phyloP scores from a whole-genome alignment of 1,140 invertebrate genomes.

The Belonocnema kinseyi region DNA sequence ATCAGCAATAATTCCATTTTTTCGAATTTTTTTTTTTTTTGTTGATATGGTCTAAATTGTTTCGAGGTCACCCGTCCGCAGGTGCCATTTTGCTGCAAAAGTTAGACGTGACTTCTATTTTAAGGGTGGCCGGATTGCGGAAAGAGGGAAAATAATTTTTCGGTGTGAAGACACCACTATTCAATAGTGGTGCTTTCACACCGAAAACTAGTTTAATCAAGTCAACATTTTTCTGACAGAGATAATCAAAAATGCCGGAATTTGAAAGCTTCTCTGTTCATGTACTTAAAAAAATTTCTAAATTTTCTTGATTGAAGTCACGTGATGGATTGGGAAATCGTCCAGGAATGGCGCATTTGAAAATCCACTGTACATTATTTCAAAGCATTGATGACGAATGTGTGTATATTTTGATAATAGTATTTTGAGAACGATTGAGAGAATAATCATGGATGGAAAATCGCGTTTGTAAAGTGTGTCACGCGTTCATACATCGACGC shows the following conservation, averaged over 20 bases:
- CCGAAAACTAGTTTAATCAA: too few relatives aligned
- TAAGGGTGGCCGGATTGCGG: neutral
- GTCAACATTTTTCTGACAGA: too few relatives aligned
- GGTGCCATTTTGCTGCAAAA: constrained; percentile 22
- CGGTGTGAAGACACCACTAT: too few relatives aligned
- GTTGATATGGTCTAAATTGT: neutral
- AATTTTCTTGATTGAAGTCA: neutral
- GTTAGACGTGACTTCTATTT: neutral
- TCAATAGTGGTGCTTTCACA: too few relatives aligned
- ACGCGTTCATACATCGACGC: neutral
- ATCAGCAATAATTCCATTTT: neutral
- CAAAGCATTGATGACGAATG: constrained; percentile 46
- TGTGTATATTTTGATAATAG: constrained; percentile 69
- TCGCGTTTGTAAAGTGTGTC: constrained; percentile 4
- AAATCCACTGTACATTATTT: constrained; percentile 27
- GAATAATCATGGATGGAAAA: neutral
- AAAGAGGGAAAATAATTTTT: too few relatives aligned
- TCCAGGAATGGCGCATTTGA: neutral
- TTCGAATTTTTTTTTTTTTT: too few relatives aligned
- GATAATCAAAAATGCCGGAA: too few relatives aligned
- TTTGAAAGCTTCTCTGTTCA: too few relatives aligned
- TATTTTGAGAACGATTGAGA: constrained; percentile 49
- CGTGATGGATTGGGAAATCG: neutral
- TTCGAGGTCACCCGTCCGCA: neutral
- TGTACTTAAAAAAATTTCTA: too few relatives aligned